Evolutionary conservation across 2,113 vertebrate genomes (phyloP).

Genomic region (Alligator sinensis): DNA sequence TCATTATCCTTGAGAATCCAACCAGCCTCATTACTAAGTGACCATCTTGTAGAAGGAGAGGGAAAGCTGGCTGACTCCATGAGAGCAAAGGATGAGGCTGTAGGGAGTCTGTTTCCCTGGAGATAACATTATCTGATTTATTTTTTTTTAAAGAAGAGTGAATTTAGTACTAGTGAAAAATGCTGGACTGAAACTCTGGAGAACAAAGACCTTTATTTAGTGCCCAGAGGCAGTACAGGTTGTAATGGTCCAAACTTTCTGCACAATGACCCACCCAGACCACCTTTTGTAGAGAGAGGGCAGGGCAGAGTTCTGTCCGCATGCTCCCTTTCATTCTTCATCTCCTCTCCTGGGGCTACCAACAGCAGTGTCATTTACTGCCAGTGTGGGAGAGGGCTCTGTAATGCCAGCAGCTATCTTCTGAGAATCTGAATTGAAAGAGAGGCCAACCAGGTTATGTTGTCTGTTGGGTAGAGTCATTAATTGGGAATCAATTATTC

Average conservation of each 20-base stretch:
- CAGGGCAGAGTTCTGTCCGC: not conserved
- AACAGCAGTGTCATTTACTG: not conserved
- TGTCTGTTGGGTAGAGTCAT: accelerated
- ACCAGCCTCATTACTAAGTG: not conserved
- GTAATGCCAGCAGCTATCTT: not conserved
- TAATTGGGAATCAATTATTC: not conserved
- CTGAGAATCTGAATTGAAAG: not conserved
- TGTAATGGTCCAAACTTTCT: conserved; percentile 26
- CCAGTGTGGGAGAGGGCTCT: not conserved
- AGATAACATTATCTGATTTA: conserved; percentile 73
- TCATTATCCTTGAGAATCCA: conserved; percentile 32
- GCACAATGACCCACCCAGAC: not conserved
- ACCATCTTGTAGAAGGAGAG: conserved; percentile 58
- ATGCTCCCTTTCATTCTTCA: not conserved
- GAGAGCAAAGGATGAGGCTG: conserved; percentile 63
- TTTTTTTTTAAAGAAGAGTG: conserved; percentile 75
- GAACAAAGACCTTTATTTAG: conserved; percentile 70
- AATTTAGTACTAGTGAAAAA: conserved; percentile 77
- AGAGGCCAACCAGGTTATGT: not conserved
- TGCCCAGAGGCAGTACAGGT: conserved; percentile 57
- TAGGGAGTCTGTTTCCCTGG: conserved; percentile 81
- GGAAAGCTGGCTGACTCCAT: conserved; percentile 69
- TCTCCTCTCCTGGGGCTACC: not conserved
- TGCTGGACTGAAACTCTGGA: conserved; percentile 49
- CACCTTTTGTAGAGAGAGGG: not conserved